A percentile compares a stretch with the other conserved stretches of the same genome.
phyloP scores from a whole-genome alignment of 2,113 vertebrate genomes.

The Tragelaphus imberbis region DNA sequence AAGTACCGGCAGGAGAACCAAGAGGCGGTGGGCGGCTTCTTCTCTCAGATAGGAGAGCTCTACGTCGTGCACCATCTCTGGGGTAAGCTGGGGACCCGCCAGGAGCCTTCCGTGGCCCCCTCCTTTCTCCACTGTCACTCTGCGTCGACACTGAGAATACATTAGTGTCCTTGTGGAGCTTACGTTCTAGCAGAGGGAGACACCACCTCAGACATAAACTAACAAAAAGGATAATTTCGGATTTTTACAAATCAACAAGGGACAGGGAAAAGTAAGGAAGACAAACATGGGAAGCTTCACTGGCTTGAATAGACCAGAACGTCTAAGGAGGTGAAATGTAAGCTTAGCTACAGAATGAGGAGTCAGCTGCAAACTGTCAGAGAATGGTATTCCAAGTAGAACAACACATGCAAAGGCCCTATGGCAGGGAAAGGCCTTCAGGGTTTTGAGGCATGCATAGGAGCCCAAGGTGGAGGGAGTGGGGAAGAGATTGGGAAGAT shows the following conservation, averaged over 20 bases:
- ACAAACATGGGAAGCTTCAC: not conserved
- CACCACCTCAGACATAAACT: not conserved
- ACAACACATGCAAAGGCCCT: not conserved
- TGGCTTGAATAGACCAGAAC: not conserved
- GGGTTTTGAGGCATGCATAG: not conserved
- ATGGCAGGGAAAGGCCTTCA: not conserved
- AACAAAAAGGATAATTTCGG: not conserved
- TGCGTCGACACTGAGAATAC: not conserved
- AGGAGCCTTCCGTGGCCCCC: not conserved
- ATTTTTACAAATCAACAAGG: not conserved
- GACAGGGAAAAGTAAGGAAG: not conserved
- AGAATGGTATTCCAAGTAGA: not conserved
- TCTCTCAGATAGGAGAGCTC: conserved; percentile 94
- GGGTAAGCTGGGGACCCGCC: conserved; percentile 81
- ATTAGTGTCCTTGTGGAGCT: not conserved
- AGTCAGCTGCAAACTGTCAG: not conserved
- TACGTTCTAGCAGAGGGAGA: not conserved
- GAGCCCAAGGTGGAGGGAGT: not conserved
- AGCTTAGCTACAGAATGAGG: not conserved
- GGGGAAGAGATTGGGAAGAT: not conserved
- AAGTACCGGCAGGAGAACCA: conserved; percentile 93
- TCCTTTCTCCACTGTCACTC: not conserved
- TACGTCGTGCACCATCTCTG: conserved; percentile 97
- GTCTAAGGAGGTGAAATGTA: not conserved
- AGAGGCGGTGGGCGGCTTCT: conserved; percentile 96